These are phyloP conservation scores for Macrochelys suwanniensis DNA, from an alignment of 2,797 vertebrate species.

Conservation along the genomic window DNA sequence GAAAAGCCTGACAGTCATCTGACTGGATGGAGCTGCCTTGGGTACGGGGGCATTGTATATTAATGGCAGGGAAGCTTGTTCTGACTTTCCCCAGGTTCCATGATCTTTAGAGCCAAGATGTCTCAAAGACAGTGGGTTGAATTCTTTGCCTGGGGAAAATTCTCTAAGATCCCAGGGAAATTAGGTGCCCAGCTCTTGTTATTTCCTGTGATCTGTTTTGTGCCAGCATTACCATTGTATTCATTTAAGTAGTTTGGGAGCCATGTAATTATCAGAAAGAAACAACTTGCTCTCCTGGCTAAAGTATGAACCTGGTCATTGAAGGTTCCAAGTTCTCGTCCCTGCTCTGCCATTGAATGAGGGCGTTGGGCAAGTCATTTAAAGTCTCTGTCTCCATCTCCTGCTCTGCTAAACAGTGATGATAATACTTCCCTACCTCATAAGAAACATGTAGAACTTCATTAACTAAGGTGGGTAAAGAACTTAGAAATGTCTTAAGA, in stretches of 20 bases:
- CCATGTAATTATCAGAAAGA: neutral
- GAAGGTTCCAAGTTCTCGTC: neutral
- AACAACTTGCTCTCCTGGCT: neutral
- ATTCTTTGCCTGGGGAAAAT: neutral
- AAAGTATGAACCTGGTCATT: neutral
- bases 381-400: neutral
- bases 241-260: neutral
- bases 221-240: neutral
- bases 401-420: neutral
- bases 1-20: neutral
- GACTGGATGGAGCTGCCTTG: neutral
- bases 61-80: neutral
- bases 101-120: neutral
- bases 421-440: neutral
- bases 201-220: neutral
- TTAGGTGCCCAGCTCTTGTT: neutral
- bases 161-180: neutral
- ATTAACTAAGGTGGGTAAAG: neutral
- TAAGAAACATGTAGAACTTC: neutral
- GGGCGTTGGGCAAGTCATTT: neutral
- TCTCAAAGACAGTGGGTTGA: neutral
- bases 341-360: neutral
- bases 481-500: neutral
- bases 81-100: neutral
- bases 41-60: neutral